Base-by-base conservation (phyloP, 2,113 vertebrate genomes). In the Misgurnus anguillicaudatus region DNA sequence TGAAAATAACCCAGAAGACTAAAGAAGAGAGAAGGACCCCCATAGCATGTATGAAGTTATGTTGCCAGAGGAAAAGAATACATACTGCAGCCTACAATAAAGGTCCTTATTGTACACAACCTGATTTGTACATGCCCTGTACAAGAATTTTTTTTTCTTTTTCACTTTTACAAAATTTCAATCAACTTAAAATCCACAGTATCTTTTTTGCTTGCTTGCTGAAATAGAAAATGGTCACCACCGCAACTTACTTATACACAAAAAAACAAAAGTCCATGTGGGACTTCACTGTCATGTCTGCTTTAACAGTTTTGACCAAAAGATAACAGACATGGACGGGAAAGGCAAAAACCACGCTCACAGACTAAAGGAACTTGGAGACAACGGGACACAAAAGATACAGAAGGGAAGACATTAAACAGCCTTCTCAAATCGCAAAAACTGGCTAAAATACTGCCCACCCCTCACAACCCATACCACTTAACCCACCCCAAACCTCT, bases 111-210 rank as follows among this genome's bases (percentile, higher is more conserved):
- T 94, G 92, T 95, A 93, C 88, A 92, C 87, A 84, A 90, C 90
- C 91, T 92, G 88, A 93, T 88, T 91, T 91, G 88, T 95, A 94
- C 92, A 93, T 94, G 94, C 92, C 94, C 91, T 87, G 92, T 95
- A 95, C 94, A 94, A 91, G 87, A 90, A 92, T 94, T 88, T 76
- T 85, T 87, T 72, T 88, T 83, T 61, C 62, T 31, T 74, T 79
- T 88, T 74, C 86, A 92, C 88, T 93, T 92, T 95, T 94, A 97
- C 94, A 98, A 95, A 95, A 96, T 94, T 93, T 89, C 91, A 95
- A 93, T 94, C 93, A 94, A 93, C 94, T 96, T 94, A 94, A 93
- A 94, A 94, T 96, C 93, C 95, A 98, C 95, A 95, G 94, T 94
- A 93, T 93, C 0, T 75, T 82, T 92, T 89, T 77, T 77, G 41